These are phyloP conservation scores for Notechis scutatus DNA, from an alignment of 2,113 vertebrate species.

Conservation along the genomic window DNA sequence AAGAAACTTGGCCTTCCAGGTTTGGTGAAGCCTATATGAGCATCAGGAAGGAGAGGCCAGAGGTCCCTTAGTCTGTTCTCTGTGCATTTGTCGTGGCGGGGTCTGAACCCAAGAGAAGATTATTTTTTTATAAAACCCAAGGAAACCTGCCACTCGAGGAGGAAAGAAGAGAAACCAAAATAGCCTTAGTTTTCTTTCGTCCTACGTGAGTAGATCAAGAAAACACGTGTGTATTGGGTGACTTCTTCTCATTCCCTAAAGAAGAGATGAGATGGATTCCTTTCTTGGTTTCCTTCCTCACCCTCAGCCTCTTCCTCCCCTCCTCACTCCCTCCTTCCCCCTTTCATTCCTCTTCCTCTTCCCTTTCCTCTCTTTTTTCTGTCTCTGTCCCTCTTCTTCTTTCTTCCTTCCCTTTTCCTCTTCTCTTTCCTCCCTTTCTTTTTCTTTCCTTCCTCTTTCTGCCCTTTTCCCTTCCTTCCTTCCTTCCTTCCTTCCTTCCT, in stretches of 20 bases:
- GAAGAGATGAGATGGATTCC: not conserved
- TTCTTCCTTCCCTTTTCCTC: not conserved
- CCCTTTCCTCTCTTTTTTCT: not conserved
- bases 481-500: too few species aligned
- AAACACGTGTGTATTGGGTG: not conserved
- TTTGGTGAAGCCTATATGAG: slow-evolving; percentile 28
- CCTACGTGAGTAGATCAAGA: not conserved
- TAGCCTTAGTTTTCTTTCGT: not conserved
- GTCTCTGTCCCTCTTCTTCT: not conserved
- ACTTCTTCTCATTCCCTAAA: not conserved
- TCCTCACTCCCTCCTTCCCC: too few species aligned
- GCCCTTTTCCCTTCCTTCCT: too few species aligned
- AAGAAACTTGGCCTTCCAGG: slow-evolving; percentile 45
- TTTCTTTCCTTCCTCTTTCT: too few species aligned
- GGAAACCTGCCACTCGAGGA: not conserved
- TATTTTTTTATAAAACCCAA: not conserved
- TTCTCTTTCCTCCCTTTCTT: not conserved
- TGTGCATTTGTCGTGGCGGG: slow-evolving; percentile 31
- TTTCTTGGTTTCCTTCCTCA: not conserved
- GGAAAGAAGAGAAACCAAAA: not conserved
- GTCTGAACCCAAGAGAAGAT: slow-evolving; percentile 14
- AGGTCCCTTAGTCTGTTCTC: slow-evolving; percentile 21
- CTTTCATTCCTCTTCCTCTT: not conserved
- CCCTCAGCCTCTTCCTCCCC: not conserved
- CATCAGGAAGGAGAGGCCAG: not conserved